phyloP scores from a whole-genome alignment of 2,888 invertebrate species.

The Lasius fuliginosus region DNA sequence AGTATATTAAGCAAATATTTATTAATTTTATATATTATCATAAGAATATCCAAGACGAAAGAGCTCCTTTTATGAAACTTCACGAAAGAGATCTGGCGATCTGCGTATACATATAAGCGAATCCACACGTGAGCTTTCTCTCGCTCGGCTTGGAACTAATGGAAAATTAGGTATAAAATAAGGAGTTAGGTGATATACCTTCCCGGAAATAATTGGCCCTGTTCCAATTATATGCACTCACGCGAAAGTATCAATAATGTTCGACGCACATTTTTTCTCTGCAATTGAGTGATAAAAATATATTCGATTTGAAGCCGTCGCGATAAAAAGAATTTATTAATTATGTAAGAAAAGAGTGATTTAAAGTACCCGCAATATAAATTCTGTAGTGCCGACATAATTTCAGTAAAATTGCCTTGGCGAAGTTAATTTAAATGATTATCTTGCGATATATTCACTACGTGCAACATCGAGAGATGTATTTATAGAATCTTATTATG shows the following conservation, averaged over 20 bases:
- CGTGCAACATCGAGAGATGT: not conserved
- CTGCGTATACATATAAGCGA: not conserved
- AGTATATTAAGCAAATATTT: slow-evolving; percentile 6
- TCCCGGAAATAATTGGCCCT: slow-evolving; percentile 45
- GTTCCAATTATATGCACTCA: slow-evolving; percentile 41
- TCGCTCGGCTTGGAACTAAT: slow-evolving; percentile 13
- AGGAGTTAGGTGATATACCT: not conserved
- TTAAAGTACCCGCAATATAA: not conserved
- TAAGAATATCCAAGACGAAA: slow-evolving; percentile 5
- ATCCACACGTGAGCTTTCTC: slow-evolving; percentile 20
- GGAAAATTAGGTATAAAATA: not conserved
- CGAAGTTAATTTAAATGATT: not conserved
- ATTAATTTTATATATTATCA: slow-evolving; percentile 19
- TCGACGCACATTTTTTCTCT: not conserved
- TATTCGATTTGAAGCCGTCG: not conserved
- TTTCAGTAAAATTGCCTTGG: not conserved
- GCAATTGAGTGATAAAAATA: slow-evolving; percentile 15
- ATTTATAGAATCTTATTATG: not conserved
- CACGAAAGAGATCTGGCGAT: slow-evolving; percentile 10
- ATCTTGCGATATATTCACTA: not conserved
- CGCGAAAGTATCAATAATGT: slow-evolving; percentile 37
- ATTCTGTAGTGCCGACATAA: not conserved
- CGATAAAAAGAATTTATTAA: not conserved
- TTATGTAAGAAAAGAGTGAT: not conserved
- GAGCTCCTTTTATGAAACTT: slow-evolving; percentile 11